Evolutionary conservation across 2,797 vertebrate species (phyloP).

Genomic region (Cheirogaleus major): DNA sequence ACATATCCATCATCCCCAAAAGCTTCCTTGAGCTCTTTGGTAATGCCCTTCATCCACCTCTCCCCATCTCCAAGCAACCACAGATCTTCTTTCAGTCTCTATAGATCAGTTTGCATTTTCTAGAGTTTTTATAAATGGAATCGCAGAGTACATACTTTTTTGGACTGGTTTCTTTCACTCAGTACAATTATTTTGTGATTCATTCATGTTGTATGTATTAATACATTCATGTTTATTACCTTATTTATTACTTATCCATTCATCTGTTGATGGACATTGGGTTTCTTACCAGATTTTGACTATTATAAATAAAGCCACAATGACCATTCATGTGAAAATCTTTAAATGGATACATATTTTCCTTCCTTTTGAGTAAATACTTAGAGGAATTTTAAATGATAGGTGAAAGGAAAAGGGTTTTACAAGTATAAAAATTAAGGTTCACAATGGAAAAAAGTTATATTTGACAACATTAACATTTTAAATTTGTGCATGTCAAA

Average conservation of each 20-base stretch:
- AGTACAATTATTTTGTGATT: not conserved
- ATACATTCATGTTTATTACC: not conserved
- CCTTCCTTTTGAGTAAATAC: constrained; percentile 29
- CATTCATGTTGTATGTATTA: not conserved
- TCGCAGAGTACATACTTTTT: not conserved
- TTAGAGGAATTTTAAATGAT: not conserved
- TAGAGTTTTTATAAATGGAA: not conserved
- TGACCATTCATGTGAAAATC: not conserved
- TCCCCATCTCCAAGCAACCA: not conserved
- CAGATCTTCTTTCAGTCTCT: not conserved
- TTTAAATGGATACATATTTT: constrained; percentile 20
- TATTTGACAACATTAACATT: not conserved
- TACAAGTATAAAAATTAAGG: not conserved
- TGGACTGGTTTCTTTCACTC: not conserved
- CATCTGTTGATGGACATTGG: not conserved
- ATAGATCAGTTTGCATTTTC: not conserved
- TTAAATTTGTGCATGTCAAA: constrained; percentile 9
- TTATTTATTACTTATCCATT: not conserved
- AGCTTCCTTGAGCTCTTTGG: not conserved
- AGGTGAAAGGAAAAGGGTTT: not conserved
- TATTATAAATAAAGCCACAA: not conserved
- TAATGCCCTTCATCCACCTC: no score
- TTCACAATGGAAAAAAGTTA: not conserved
- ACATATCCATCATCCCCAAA: not conserved
- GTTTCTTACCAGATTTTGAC: not conserved